These are phyloP conservation scores for Drosophila picticornis DNA, from an alignment of 2,888 invertebrate species.

Conservation along the genomic window DNA sequence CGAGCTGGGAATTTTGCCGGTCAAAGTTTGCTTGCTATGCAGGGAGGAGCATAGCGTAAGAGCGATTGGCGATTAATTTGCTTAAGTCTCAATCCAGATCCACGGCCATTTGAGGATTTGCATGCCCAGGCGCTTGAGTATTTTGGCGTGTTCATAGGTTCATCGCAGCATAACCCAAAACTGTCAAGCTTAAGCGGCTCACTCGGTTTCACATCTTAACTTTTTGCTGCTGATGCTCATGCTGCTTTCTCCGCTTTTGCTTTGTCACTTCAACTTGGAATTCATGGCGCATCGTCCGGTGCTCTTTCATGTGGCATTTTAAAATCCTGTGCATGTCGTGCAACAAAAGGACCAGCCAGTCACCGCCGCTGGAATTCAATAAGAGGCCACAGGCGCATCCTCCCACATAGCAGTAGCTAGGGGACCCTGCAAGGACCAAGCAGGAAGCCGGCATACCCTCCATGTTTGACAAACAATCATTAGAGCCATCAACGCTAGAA, in stretches of 20 bases:
- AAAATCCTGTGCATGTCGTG: slow-evolving; percentile 75
- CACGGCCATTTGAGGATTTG: slow-evolving; percentile 58
- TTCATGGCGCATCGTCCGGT: slow-evolving; percentile 68
- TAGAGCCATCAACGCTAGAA: slow-evolving; percentile 65
- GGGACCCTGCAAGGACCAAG: slow-evolving; percentile 12
- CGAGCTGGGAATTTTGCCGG: slow-evolving; percentile 69
- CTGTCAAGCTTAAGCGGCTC: slow-evolving; percentile 69
- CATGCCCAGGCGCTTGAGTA: slow-evolving; percentile 56
- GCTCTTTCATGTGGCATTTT: slow-evolving; percentile 71
- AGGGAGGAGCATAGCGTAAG: background rate
- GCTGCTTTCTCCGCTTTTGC: slow-evolving; percentile 49
- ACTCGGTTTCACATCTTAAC: slow-evolving; percentile 28
- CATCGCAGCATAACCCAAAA: slow-evolving; percentile 77
- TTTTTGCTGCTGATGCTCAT: slow-evolving; percentile 9
- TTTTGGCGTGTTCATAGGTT: slow-evolving; percentile 65
- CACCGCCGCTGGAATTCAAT: slow-evolving; percentile 69
- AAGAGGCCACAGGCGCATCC: slow-evolving; percentile 46
- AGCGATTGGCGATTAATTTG: slow-evolving; percentile 73
- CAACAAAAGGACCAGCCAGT: slow-evolving; percentile 44
- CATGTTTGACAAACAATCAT: slow-evolving; percentile 78
- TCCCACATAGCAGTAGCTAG: slow-evolving; percentile 11
- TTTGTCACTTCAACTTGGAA: slow-evolving; percentile 74
- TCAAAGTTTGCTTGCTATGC: slow-evolving; percentile 37
- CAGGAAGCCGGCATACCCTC: slow-evolving; percentile 30
- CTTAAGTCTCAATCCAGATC: slow-evolving; percentile 62